Conservation (phyloP, 2,797 vertebrate genomes). For the Anabacerthia variegaticeps region DNA sequence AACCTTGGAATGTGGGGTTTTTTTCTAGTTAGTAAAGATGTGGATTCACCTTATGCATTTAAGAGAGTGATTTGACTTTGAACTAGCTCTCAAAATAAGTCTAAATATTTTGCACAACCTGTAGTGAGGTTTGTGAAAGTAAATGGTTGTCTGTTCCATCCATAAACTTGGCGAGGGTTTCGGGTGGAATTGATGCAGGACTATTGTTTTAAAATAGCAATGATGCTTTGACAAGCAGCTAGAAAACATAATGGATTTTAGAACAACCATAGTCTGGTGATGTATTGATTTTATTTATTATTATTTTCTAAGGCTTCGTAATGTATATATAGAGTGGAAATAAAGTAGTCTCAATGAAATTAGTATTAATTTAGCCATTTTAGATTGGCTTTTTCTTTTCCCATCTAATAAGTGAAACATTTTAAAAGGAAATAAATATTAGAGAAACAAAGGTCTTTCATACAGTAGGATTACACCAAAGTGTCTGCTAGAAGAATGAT, state of each 20-base stretch:
- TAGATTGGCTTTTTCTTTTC: not conserved
- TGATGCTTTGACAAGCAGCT: not conserved
- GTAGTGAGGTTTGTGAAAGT: not conserved
- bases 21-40: not conserved
- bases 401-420: not conserved
- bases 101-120: not conserved
- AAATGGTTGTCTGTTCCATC: not conserved
- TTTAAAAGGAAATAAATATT: constrained; percentile 1
- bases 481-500: constrained; percentile 38
- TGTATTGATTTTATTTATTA: not conserved
- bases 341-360: not conserved
- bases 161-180: not conserved
- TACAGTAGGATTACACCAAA: not conserved
- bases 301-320: not conserved
- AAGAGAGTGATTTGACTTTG: not conserved
- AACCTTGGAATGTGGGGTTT: rapidly evolving
- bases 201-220: not conserved
- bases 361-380: not conserved
- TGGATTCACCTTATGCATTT: not conserved
- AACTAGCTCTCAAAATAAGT: not conserved
- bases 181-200: not conserved
- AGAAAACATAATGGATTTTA: not conserved
- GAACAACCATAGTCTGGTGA: not conserved
- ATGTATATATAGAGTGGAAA: not conserved
- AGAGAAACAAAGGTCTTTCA: not conserved